A percentile compares a stretch with the other conserved stretches of the same genome.
Evolutionary conservation across 2,888 invertebrate species (phyloP).

Genomic region (Desoria tigrina): DNA sequence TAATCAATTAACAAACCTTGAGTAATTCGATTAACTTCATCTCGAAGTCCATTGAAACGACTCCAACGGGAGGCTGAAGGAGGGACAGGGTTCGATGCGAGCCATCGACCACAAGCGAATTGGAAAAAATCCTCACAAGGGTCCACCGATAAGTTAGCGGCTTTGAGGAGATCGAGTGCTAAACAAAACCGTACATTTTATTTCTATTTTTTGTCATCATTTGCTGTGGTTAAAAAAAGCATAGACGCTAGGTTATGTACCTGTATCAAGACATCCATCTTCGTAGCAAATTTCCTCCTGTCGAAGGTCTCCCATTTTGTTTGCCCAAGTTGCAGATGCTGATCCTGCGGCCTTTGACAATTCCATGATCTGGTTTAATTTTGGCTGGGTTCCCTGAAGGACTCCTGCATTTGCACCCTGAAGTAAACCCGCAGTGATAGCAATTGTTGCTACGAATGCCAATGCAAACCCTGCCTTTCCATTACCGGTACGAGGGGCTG

Average conservation of each 20-base stretch:
- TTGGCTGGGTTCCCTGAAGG: background rate
- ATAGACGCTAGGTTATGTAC: constrained; percentile 13
- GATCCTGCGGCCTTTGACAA: background rate
- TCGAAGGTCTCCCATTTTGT: background rate
- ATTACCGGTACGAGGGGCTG: background rate
- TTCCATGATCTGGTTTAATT: background rate
- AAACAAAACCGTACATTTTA: constrained; percentile 3
- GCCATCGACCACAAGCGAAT: constrained; percentile 46
- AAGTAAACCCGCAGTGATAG: background rate
- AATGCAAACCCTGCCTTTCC: background rate
- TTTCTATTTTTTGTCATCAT: background rate
- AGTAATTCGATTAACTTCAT: constrained; percentile 43
- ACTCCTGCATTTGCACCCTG: background rate
- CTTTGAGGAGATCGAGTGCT: constrained; percentile 41
- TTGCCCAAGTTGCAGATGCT: background rate
- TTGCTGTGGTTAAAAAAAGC: background rate
- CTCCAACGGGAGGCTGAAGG: constrained; percentile 36
- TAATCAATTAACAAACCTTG: constrained; percentile 27
- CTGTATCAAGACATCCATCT: constrained; percentile 38
- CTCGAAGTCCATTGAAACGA: constrained; percentile 40
- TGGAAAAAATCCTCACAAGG: constrained; percentile 50
- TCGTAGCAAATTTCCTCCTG: constrained; percentile 29
- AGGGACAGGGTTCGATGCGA: constrained; percentile 42
- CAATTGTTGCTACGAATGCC: background rate
- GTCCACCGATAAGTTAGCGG: constrained; percentile 43